A percentile compares a stretch with the other conserved stretches of the same genome.
Evolutionary conservation across 2,888 invertebrate species (phyloP).

Genomic region (Drosophila pseudotalamancana): DNA sequence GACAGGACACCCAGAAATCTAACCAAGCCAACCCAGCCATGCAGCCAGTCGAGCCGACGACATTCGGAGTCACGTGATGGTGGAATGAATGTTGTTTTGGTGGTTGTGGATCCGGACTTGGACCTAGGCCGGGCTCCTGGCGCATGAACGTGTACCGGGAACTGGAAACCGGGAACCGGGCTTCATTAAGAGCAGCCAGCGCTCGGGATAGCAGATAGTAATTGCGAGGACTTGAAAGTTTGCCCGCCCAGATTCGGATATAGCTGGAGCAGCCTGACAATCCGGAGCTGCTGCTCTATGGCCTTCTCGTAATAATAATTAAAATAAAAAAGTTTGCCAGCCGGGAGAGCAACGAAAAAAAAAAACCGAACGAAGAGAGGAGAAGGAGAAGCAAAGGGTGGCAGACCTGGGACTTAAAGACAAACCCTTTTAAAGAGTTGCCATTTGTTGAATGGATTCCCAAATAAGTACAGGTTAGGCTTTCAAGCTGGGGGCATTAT

Average conservation of each 20-base stretch:
- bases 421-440: slow-evolving; percentile 66
- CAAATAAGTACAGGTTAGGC: slow-evolving; percentile 58
- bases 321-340: slow-evolving; percentile 54
- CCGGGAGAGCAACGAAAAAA: slow-evolving; percentile 9
- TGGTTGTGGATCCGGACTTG: slow-evolving; percentile 25
- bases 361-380: neutral
- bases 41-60: slow-evolving; percentile 16
- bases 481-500: slow-evolving; percentile 56
- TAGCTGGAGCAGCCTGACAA: slow-evolving; percentile 18
- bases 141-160: neutral
- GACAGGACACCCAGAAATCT: slow-evolving; percentile 26
- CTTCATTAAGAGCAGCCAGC: slow-evolving; percentile 47
- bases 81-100: slow-evolving; percentile 12
- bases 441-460: slow-evolving; percentile 66
- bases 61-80: slow-evolving; percentile 31
- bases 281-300: slow-evolving; percentile 27
- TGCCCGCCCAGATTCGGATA: slow-evolving; percentile 39
- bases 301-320: slow-evolving; percentile 67
- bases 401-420: slow-evolving; percentile 50
- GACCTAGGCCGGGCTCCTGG: slow-evolving; percentile 13
- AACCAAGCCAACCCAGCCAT: neutral
- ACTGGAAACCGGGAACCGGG: slow-evolving; percentile 3
- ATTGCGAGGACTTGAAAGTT: slow-evolving; percentile 64
- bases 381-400: slow-evolving; percentile 6
- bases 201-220: slow-evolving; percentile 50